Conservation (phyloP, 64 coral and sea anemone species). For the Hydrozoanthus tunicans region DNA sequence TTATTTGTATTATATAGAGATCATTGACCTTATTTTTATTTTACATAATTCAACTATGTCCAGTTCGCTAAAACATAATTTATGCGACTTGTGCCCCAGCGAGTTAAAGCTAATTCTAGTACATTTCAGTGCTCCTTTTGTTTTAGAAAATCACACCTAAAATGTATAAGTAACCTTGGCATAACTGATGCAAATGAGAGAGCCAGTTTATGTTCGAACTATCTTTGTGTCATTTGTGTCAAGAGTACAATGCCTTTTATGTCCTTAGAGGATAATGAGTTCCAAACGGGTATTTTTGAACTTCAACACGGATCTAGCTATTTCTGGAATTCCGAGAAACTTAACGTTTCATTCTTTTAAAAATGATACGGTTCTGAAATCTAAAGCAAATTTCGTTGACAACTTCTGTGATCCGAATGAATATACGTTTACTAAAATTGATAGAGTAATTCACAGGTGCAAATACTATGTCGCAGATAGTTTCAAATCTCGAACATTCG, state of each 20-base stretch:
- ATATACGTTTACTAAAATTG: too few relatives aligned
- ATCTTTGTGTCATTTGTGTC: slow-evolving; percentile 13
- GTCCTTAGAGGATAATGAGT: slow-evolving; percentile 23
- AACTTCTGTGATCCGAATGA: too few relatives aligned
- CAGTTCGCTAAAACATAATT: background rate
- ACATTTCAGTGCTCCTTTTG: background rate
- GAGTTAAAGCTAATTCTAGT: slow-evolving; percentile 24
- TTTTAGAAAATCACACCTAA: slow-evolving; percentile 1
- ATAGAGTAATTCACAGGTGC: too few relatives aligned
- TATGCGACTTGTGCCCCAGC: background rate
- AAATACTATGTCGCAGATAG: too few relatives aligned
- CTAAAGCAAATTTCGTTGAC: slow-evolving; percentile 10
- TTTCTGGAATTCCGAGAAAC: slow-evolving; percentile 32
- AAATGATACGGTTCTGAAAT: slow-evolving; percentile 7
- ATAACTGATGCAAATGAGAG: background rate
- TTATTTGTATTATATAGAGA: too few relatives aligned
- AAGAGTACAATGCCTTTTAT: slow-evolving; percentile 16
- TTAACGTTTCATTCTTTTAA: slow-evolving; percentile 39
- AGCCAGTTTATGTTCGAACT: background rate
- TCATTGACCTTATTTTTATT: too few relatives aligned
- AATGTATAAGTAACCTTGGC: slow-evolving; percentile 3
- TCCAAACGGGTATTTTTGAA: slow-evolving; percentile 5
- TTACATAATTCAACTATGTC: too few relatives aligned
- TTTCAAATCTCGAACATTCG: too few relatives aligned
- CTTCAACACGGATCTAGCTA: background rate